Evolutionary conservation across 2,888 invertebrate genomes (phyloP), one percentile per base, ranked within the genome.

Genomic region (Volucella inanis): DNA sequence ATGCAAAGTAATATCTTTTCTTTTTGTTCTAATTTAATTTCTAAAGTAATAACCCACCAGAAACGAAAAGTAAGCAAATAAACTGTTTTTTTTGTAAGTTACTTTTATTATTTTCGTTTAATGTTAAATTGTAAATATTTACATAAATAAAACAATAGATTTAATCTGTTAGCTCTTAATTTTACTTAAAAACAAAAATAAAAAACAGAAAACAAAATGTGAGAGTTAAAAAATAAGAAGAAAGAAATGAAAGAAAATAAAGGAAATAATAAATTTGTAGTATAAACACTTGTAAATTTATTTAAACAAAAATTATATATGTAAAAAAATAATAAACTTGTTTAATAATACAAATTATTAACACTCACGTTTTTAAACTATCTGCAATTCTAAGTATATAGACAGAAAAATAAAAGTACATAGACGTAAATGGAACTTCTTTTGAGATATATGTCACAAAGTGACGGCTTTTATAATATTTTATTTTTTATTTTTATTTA

Each of bases 361-460:
- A 75, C 83, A 83, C 79, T 78, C 81, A 83, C 64, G 55, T 75
- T 75, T 79, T 83, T 64, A 78, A 86, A 78, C 55, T 75, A 82
- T 82, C 76, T 86, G 79, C 75, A 80, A 82, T 81, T 67, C 76
- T 64, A 74, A 62, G 68, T 65, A 83, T 76, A 83, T 74, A 80
- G 67, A 74, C 79, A 80, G 76, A 47, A 65, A 72, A 59, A 76
- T 72, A 84, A 75, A 31, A 31, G 31, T 31, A 31, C 31, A 31
- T 31, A 31, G 47, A 79, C 59, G 75, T 59, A 75, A 74, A 84
- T 54, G 64, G 70, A 87, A 87, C 76, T 79, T 87, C 84, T 70
- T 87, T 80, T 87, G 81, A 87, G 78, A 86, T 83, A 87, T 83
- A 83, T 87, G 87, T 87, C 87, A 87, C 87, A 87, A 87, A 87